Conservation (phyloP, 2,888 invertebrate genomes). For the Dimorphilus gyrociliatus region DNA sequence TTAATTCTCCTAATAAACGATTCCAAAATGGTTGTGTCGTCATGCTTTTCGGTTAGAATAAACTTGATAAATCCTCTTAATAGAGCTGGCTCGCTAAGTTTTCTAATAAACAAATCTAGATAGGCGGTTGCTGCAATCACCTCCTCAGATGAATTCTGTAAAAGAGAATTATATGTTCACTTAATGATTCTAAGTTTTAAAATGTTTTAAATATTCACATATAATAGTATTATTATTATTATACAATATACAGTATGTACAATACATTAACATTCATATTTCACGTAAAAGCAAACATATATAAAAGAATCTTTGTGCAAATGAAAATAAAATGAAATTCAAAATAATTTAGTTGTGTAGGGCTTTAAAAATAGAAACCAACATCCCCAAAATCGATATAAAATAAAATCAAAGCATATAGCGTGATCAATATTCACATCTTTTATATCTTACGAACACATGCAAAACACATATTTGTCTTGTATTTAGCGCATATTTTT, state of each 20-base stretch:
- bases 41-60: constrained; percentile 58
- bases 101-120: constrained; percentile 71
- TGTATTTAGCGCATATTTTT: too few relatives aligned
- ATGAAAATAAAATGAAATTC: too few relatives aligned
- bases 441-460: not conserved
- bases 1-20: constrained; percentile 62
- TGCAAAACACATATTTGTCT: too few relatives aligned
- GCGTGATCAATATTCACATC: not conserved
- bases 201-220: too few relatives aligned
- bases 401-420: not conserved
- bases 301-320: too few relatives aligned
- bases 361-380: too few relatives aligned
- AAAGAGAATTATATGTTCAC: constrained; percentile 23
- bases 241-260: too few relatives aligned
- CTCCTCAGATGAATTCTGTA: constrained; percentile 69
- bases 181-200: not conserved
- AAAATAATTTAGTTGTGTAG: too few relatives aligned
- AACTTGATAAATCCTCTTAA: constrained; percentile 67
- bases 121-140: constrained; percentile 82
- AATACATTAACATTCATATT: too few relatives aligned
- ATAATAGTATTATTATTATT: too few relatives aligned
- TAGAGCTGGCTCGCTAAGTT: constrained; percentile 66
- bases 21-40: constrained; percentile 63
- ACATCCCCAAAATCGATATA: too few relatives aligned
- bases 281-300: too few relatives aligned